A percentile compares a stretch with the other conserved stretches of the same genome.
These are phyloP conservation scores for Leptinotarsa undecemlineata DNA, from an alignment of 1,140 invertebrate species.

Conservation along the genomic window DNA sequence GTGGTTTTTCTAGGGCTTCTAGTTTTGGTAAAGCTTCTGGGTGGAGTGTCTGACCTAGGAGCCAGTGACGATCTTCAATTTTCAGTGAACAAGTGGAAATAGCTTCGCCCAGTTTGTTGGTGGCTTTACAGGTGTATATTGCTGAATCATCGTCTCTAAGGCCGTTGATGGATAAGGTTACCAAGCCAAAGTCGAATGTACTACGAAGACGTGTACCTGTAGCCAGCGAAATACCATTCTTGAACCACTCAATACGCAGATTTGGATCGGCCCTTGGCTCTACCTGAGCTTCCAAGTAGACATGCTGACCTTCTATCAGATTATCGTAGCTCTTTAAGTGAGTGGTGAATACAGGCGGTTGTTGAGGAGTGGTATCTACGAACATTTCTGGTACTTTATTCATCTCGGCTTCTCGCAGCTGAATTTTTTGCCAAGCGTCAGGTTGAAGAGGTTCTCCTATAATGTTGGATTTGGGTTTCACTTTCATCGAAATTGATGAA, in stretches of 20 bases:
- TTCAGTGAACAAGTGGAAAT: slow-evolving; percentile 89
- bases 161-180: slow-evolving; percentile 86
- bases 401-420: slow-evolving; percentile 86
- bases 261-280: slow-evolving; percentile 96
- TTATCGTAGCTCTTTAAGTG: slow-evolving; percentile 87
- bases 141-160: slow-evolving; percentile 87
- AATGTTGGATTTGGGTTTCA: slow-evolving; percentile 80
- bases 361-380: slow-evolving; percentile 77
- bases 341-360: slow-evolving; percentile 88
- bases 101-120: slow-evolving; percentile 86
- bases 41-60: slow-evolving; percentile 85
- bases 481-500: slow-evolving; percentile 84
- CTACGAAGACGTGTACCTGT: slow-evolving; percentile 84
- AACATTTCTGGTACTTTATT: slow-evolving; percentile 84
- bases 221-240: slow-evolving; percentile 84
- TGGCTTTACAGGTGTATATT: slow-evolving; percentile 92
- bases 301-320: slow-evolving; percentile 85
- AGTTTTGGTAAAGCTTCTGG: slow-evolving; percentile 89
- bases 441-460: slow-evolving; percentile 80
- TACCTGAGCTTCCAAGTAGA: slow-evolving; percentile 92
- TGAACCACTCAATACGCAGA: slow-evolving; percentile 88
- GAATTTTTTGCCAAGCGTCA: slow-evolving; percentile 87
- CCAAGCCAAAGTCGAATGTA: slow-evolving; percentile 93
- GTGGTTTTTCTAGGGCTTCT: slow-evolving; percentile 82
- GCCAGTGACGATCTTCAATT: slow-evolving; percentile 84